These are phyloP conservation scores for Perizoma flavofasciatum DNA, from an alignment of 2,888 invertebrate genomes.

Conservation along the genomic window DNA sequence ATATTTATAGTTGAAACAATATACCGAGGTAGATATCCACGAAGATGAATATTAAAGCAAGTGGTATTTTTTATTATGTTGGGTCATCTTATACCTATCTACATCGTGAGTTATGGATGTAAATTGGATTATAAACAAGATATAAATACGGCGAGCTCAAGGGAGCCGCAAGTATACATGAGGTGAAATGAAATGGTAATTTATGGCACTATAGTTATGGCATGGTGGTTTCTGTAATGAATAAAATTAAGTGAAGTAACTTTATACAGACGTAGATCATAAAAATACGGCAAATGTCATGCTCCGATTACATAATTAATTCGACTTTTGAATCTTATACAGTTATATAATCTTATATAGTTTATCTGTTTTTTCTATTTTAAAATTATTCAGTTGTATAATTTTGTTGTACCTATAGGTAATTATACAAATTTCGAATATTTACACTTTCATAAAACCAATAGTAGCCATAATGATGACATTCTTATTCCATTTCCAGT, in stretches of 20 bases:
- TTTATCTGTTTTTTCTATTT: no score
- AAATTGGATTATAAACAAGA: constrained; percentile 65
- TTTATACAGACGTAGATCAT: constrained; percentile 2
- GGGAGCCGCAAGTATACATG: constrained; percentile 66
- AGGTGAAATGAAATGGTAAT: constrained; percentile 63
- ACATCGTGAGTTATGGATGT: constrained; percentile 55
- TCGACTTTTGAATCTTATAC: no score
- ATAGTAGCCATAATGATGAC: no score
- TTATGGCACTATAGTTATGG: constrained; percentile 60
- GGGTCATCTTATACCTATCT: constrained; percentile 30
- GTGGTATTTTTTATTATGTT: constrained; percentile 31
- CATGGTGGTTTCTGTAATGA: constrained; percentile 15
- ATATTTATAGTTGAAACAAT: constrained; percentile 12
- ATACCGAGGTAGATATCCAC: no score
- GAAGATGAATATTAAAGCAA: no score
- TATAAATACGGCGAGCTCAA: constrained; percentile 49
- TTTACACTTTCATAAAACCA: no score
- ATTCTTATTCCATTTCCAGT: no score
- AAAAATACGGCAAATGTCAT: constrained; percentile 1
- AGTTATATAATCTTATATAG: no score
- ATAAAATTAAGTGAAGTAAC: constrained; percentile 7
- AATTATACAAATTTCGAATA: no score
- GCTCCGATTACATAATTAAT: background rate
- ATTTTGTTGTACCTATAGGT: no score
- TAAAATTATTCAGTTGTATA: no score